Conservation (phyloP, 1,140 invertebrate species). For the Maniola jurtina region DNA sequence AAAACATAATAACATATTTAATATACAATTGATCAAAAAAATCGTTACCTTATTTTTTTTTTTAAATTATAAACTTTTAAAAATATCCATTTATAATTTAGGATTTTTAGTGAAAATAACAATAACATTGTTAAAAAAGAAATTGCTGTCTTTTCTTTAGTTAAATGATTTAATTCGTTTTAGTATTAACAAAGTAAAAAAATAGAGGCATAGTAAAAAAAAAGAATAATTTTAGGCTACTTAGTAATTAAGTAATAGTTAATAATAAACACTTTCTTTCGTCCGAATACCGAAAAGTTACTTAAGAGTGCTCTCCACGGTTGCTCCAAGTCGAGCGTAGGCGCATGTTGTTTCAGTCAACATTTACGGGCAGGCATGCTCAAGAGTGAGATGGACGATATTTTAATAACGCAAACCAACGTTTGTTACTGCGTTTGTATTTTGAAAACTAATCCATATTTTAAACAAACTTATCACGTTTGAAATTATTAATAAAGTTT, state of each 20-base stretch:
- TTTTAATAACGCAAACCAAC: too few species aligned
- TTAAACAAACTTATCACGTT: too few species aligned
- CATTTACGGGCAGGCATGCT: too few species aligned
- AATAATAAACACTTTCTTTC: neutral
- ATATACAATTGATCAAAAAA: neutral
- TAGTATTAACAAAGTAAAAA: slow-evolving; percentile 2
- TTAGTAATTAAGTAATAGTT: slow-evolving; percentile 9
- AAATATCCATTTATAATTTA: neutral
- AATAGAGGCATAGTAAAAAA: neutral
- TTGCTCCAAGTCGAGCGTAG: too few species aligned
- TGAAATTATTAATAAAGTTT: too few species aligned
- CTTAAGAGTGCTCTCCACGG: neutral
- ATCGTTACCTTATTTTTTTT: neutral
- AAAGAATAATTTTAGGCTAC: neutral
- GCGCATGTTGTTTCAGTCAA: too few species aligned
- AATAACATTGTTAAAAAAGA: neutral
- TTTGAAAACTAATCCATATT: too few species aligned
- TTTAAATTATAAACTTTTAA: neutral
- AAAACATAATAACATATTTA: neutral
- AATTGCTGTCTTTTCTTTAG: neutral
- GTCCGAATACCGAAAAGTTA: neutral
- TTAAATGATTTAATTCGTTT: neutral
- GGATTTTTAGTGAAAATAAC: neutral
- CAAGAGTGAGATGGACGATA: too few species aligned
- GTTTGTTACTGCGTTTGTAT: too few species aligned